Conservation (phyloP, 1,140 invertebrate species). For the Drosophila grimshawi region DNA sequence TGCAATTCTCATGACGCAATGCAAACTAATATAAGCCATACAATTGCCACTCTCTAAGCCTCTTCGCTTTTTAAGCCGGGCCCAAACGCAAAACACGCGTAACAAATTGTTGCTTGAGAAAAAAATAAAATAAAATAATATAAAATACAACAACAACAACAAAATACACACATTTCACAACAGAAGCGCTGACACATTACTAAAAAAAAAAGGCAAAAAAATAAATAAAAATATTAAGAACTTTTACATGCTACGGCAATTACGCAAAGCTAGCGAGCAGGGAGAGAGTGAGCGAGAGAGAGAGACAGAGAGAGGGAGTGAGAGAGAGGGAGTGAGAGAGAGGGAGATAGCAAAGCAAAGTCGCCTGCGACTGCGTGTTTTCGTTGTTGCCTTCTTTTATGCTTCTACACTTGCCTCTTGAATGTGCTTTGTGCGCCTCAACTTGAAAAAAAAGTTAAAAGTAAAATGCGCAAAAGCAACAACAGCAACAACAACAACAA, state of each 20-base stretch:
- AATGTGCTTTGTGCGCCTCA: slow-evolving; percentile 28
- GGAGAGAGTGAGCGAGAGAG: background rate
- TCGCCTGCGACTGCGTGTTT: too few relatives aligned
- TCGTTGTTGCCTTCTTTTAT: background rate
- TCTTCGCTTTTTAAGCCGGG: slow-evolving; percentile 11
- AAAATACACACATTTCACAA: slow-evolving; percentile 43
- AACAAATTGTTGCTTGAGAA: slow-evolving; percentile 52
- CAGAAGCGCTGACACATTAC: slow-evolving; percentile 52
- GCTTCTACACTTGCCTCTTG: slow-evolving; percentile 50
- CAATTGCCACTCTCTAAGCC: slow-evolving; percentile 30
- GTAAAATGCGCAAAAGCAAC: slow-evolving; percentile 63
- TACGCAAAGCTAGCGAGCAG: slow-evolving; percentile 16
- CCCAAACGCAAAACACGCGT: slow-evolving; percentile 47
- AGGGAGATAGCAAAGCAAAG: slow-evolving; percentile 6
- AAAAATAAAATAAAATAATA: slow-evolving; percentile 5
- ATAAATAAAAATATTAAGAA: slow-evolving; percentile 2
- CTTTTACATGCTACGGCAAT: slow-evolving; percentile 49
- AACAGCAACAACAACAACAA: slow-evolving; percentile 16
- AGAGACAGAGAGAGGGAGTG: background rate
- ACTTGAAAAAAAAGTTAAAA: slow-evolving; percentile 42
- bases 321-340: background rate
- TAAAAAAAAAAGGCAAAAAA: slow-evolving; percentile 6
- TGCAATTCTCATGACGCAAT: slow-evolving; percentile 24
- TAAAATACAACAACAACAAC: slow-evolving; percentile 17
- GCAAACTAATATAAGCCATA: slow-evolving; percentile 3